Conservation (phyloP, 2,888 invertebrate genomes). For the Neoitamus cyanurus region DNA sequence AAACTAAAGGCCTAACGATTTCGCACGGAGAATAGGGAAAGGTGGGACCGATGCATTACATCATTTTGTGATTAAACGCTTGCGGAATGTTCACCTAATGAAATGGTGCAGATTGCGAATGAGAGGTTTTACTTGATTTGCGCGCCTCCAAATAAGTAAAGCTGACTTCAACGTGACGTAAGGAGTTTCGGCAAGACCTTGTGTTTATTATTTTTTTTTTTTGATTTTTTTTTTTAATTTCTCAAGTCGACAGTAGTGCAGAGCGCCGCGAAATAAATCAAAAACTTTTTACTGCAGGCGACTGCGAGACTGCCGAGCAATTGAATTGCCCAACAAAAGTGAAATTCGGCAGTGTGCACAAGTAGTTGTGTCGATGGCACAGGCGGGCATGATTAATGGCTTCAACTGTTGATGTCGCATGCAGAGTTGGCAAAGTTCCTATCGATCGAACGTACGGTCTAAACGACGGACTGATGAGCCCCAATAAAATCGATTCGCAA, state of each 20-base stretch:
- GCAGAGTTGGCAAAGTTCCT: not conserved
- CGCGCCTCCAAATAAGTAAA: not conserved
- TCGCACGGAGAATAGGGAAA: not conserved
- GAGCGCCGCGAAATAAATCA: not conserved
- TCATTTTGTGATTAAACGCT: not conserved
- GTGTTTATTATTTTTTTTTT: not conserved
- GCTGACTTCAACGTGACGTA: not conserved
- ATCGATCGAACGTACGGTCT: not conserved
- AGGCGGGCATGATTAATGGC: not conserved
- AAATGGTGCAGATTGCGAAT: not conserved
- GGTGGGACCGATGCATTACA: not conserved
- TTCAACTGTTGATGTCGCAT: not conserved
- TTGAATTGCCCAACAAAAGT: not conserved
- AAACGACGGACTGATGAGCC: not conserved
- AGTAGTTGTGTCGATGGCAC: not conserved
- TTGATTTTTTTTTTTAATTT: not conserved
- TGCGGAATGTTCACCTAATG: constrained; percentile 5
- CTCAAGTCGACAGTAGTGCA: not conserved
- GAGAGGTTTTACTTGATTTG: not conserved
- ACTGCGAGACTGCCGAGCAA: not conserved
- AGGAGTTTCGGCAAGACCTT: not conserved
- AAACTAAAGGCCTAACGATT: not conserved
- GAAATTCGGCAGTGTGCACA: not conserved
- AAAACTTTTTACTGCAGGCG: not conserved
- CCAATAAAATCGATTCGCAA: not conserved